A percentile compares a stretch with the other conserved stretches of the same genome.
Evolutionary conservation across 2,113 vertebrate species (phyloP).

Genomic region (Perognathus longimembris): DNA sequence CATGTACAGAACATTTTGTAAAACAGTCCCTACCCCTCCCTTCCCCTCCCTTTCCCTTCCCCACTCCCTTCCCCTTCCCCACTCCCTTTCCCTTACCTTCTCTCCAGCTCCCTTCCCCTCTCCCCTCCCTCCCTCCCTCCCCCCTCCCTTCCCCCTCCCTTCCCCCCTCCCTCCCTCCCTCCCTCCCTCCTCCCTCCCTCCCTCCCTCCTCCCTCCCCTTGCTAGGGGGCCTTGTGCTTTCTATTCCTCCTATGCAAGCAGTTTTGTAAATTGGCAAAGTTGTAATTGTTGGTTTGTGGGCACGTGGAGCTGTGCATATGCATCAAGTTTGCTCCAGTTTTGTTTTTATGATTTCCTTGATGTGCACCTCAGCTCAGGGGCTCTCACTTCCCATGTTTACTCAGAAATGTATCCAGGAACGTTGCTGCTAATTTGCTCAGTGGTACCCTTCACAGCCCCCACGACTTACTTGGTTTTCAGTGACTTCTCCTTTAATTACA

Average conservation of each 20-base stretch:
- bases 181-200: no score
- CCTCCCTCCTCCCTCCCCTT: no score
- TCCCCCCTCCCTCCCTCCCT: no score
- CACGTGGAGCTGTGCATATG: neutral
- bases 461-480: neutral
- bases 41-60: no score
- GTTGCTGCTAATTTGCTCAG: neutral
- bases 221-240: no score
- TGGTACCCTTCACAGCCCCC: neutral
- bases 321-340: neutral
- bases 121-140: no score
- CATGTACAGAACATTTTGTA: neutral
- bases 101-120: no score
- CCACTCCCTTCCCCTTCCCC: no score
- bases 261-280: neutral
- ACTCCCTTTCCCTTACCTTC: no score
- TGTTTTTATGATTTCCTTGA: neutral
- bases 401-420: neutral
- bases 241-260: neutral
- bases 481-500: neutral
- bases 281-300: slow-evolving; percentile 40
- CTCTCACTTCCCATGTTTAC: neutral
- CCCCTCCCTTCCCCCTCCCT: no score
- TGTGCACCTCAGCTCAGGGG: neutral
- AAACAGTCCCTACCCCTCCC: neutral